Evolutionary conservation across 2,888 invertebrate species (phyloP), one percentile per base, ranked within the genome.

Genomic region (Corythucha ciliata): DNA sequence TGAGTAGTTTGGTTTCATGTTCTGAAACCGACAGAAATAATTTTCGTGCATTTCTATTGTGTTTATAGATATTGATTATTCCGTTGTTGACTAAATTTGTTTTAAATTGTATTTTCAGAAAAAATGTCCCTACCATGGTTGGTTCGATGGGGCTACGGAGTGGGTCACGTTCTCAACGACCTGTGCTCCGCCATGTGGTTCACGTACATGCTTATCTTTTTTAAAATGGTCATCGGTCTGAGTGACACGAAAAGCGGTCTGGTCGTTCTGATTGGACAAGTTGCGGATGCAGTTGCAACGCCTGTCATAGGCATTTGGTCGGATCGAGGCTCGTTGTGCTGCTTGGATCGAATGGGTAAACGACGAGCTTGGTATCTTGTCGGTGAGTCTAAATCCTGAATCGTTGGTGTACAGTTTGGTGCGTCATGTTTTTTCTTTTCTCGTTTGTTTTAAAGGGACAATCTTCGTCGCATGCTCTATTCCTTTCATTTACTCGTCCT

Each of bases 171-270:
- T 44, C 74, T 89, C 61, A 94, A 93, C 68, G 93, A 94, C 70
- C 75, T 93, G 34, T 89, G 88, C 69, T 89, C 91, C 16, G 85
- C 89, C 54, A 83, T 93, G 76, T 93, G 93, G 92, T 93, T 93
- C 69, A 86, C 86, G 1, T 93, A 93, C 68, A 76, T 89, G 40
- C 73, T 93, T 61, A 80, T 93, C 46, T 93, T 81, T 69, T 81
- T 89, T 61, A 76, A 79, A 57, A 69, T 74, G 61, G 78, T 79
- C 4, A 66, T 74, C 18, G 67, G 67, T 20, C 72, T 75, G 55
- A 64, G 67, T 54, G 66, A 70, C 48, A 59, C 63, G 7, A 62
- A 70, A 53, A 68, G 76, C 1, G 78, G 77, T 22, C 69, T 75
- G 41, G 70, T 87, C 46, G 75, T 92, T 69, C 72, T 92, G 55